phyloP scores from a whole-genome alignment of 2,797 vertebrate genomes.

The Vultur gryphus region DNA sequence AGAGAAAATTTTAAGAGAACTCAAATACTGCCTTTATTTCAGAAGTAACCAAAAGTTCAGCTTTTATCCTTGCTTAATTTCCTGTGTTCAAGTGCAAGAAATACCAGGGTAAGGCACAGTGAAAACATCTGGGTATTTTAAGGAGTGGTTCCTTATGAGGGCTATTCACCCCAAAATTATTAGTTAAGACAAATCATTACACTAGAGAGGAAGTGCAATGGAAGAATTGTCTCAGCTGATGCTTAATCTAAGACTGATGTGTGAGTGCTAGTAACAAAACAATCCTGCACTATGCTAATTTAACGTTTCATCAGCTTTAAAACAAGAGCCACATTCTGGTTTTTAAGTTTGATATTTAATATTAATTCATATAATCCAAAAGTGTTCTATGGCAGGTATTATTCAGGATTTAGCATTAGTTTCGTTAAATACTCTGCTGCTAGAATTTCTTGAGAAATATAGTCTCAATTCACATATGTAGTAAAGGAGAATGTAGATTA shows the following conservation, averaged over 20 bases:
- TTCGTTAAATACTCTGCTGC: neutral
- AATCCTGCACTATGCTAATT: neutral
- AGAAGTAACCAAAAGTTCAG: neutral
- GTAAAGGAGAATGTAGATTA: neutral
- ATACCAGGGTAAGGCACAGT: neutral
- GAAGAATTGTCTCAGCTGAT: neutral
- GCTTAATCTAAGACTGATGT: neutral
- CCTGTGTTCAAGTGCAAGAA: neutral
- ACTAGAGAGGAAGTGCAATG: neutral
- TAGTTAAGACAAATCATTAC: neutral
- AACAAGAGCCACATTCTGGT: accelerated
- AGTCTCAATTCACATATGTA: neutral
- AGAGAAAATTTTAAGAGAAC: neutral
- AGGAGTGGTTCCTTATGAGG: neutral
- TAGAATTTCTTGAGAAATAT: neutral
- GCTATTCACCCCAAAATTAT: neutral
- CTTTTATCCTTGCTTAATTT: neutral
- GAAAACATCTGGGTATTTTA: neutral
- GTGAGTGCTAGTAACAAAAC: neutral
- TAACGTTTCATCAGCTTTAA: neutral
- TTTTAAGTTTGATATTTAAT: neutral
- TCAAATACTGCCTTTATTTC: neutral
- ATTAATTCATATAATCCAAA: neutral
- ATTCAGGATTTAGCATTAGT: neutral
- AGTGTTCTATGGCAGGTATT: neutral